Evolutionary conservation across 2,113 vertebrate species (phyloP).

Genomic region (Pterophyllum scalare): DNA sequence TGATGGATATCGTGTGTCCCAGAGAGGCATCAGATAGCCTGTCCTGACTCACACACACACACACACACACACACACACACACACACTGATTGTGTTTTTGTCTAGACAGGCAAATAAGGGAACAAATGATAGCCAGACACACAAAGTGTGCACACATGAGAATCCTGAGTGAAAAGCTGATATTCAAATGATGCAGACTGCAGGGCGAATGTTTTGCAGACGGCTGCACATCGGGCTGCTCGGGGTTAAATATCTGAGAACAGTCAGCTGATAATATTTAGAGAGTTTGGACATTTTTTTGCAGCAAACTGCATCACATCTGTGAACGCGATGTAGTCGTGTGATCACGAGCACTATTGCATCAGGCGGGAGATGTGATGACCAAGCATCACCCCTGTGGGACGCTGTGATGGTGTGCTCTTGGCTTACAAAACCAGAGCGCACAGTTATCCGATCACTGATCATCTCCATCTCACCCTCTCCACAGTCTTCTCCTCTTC

Average conservation of each 20-base stretch:
- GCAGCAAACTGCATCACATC: neutral
- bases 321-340: neutral
- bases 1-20: conserved; percentile 60
- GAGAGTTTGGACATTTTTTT: neutral
- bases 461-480: neutral
- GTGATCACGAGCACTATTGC: neutral
- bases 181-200: neutral
- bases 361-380: neutral
- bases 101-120: neutral
- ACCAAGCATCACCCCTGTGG: neutral
- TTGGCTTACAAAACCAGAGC: neutral
- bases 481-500: neutral
- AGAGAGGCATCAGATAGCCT: conserved; percentile 33
- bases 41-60: conserved; percentile 3
- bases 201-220: neutral
- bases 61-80: conserved; percentile 9
- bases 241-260: neutral
- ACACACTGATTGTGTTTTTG: neutral
- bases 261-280: too few relatives aligned
- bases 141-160: neutral
- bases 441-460: neutral
- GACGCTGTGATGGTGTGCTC: neutral
- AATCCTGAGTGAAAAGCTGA: neutral
- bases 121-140: neutral
- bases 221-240: neutral